Evolutionary conservation across 2,113 vertebrate genomes (phyloP), one percentile per base, ranked within the genome.

Genomic region (Vulpes lagopus): DNA sequence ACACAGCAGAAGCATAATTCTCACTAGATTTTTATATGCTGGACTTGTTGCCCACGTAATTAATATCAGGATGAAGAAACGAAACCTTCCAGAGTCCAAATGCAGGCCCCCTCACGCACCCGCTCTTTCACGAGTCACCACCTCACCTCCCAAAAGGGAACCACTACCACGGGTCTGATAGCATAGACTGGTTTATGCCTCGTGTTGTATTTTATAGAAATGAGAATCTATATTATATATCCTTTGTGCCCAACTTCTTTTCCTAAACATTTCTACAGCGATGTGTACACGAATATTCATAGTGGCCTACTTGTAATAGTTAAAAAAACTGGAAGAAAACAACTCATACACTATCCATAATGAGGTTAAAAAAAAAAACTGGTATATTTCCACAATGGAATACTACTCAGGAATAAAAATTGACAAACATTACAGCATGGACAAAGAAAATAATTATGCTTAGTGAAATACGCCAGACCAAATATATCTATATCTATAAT

Each of bases 361-460:
- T 14, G 22, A 91, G 27, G 32, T 62, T n/a, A 95, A 79, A 69
- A 76, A 25, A 49, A 15, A 94, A 84, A 84, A 10, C 30, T 53
- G 55, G 1, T n/a, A 15, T 65, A 91, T 84, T 83, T 35, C 51
- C 27, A 73, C 10, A 51, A 20, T n/a, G 8, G 35, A 38, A 73
- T 94, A 65, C 5, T 76, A 79, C 35, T 86, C 49, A 91, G 30
- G n/a, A 76, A 38, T 38, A 94, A 84, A 74, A 92, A 51, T 22
- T 69, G 65, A 67, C 78, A 81, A 89, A 60, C 4, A 51, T 27
- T 92, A 55, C 19, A 89, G 57, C n/a, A 80, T 81, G 67, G 65
- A 86, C 71, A 59, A 89, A 85, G 76, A 94, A 76, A 94, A 74
- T 74, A 85, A 57, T 62, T 74, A 78, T 51, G 5, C 53, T 80